phyloP scores from a whole-genome alignment of 1,140 invertebrate species.

The Berghia stephanieae region DNA sequence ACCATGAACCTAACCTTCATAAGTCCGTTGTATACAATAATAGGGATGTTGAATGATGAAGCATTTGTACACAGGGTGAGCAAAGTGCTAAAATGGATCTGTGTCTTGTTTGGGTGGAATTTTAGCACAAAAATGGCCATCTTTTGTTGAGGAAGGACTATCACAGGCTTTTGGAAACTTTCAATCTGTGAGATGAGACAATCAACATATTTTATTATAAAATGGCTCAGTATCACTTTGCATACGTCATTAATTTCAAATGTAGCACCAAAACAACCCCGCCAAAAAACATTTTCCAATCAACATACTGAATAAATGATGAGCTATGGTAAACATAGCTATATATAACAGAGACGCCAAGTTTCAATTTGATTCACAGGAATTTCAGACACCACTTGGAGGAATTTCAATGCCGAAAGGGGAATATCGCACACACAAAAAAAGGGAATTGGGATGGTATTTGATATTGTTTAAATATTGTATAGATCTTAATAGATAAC shows the following conservation, averaged over 20 bases:
- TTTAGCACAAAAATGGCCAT: slow-evolving; percentile 71
- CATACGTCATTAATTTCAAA: no score
- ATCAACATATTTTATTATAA: no score
- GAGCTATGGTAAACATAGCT: no score
- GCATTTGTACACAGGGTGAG: slow-evolving; percentile 79
- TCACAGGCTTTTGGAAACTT: slow-evolving; percentile 69
- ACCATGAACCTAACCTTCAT: slow-evolving; percentile 69
- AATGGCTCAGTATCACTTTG: no score
- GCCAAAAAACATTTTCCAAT: not conserved
- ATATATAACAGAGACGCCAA: no score
- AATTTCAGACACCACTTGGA: no score
- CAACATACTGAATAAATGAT: not conserved
- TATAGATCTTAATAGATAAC: no score
- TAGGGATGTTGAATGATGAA: slow-evolving; percentile 76
- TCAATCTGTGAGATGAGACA: slow-evolving; percentile 59
- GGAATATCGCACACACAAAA: no score
- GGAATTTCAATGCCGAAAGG: no score
- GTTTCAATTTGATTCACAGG: no score
- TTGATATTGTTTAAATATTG: no score
- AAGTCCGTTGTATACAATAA: slow-evolving; percentile 81
- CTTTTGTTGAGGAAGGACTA: slow-evolving; percentile 74
- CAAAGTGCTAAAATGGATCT: slow-evolving; percentile 74
- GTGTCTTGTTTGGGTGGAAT: slow-evolving; percentile 70
- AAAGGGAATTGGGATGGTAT: no score
- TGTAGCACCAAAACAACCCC: not conserved